Evolutionary conservation across 2,113 vertebrate species (phyloP).

Genomic region (Synodontis membranacea): DNA sequence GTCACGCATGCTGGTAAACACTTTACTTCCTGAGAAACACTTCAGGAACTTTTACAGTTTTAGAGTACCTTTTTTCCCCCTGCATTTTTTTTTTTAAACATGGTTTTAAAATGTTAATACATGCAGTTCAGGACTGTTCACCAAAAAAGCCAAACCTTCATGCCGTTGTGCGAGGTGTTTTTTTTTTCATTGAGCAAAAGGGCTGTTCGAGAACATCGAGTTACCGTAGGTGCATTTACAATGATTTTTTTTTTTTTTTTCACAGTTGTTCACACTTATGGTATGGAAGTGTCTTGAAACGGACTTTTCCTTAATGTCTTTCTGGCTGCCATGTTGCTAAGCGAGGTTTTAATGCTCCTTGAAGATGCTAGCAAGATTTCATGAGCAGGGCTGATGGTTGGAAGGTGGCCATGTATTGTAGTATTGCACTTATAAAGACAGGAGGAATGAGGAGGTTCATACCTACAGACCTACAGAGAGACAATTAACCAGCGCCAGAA

Average conservation of each 20-base stretch:
- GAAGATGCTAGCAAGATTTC: not conserved
- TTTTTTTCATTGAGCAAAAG: not conserved
- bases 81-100: not conserved
- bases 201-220: not conserved
- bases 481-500: not conserved
- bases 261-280: not conserved
- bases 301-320: not conserved
- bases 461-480: not conserved
- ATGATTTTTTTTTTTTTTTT: too few species aligned
- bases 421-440: not conserved
- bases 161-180: not conserved
- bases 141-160: not conserved
- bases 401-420: not conserved
- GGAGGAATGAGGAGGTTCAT: not conserved
- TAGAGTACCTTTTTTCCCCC: not conserved
- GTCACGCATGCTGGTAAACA: slow-evolving; percentile 32
- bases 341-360: not conserved
- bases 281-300: not conserved
- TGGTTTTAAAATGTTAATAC: too few species aligned
- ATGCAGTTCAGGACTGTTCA: not conserved
- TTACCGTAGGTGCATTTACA: not conserved
- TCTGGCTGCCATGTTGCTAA: not conserved
- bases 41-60: not conserved
- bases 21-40: not conserved
- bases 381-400: not conserved